Conservation (phyloP, 2,888 invertebrate species). For the Nomada hirtipes region DNA sequence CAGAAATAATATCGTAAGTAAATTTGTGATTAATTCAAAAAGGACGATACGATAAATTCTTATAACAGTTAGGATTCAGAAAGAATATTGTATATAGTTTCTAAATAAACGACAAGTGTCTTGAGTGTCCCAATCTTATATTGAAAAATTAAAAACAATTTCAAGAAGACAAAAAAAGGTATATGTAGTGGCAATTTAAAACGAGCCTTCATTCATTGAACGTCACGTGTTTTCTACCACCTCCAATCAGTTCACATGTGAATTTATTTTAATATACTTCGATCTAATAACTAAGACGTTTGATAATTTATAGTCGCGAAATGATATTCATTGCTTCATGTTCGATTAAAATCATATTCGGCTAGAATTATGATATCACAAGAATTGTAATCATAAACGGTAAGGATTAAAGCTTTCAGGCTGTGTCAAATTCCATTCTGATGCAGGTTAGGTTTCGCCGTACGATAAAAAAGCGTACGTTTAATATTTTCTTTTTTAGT, state of each 20-base stretch:
- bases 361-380: slow-evolving; percentile 36
- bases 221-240: slow-evolving; percentile 54
- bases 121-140: not conserved
- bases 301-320: slow-evolving; percentile 35
- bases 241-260: slow-evolving; percentile 33
- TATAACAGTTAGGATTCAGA: not conserved
- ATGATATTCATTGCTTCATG: slow-evolving; percentile 36
- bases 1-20: not conserved
- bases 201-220: slow-evolving; percentile 29
- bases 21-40: not conserved
- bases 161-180: not conserved
- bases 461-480: slow-evolving; percentile 19
- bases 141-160: not conserved
- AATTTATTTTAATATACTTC: slow-evolving; percentile 43
- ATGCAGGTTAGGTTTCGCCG: slow-evolving; percentile 45
- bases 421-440: not conserved
- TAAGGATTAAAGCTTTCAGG: slow-evolving; percentile 9
- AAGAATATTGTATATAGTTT: not conserved
- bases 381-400: slow-evolving; percentile 22
- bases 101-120: not conserved
- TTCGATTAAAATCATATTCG: slow-evolving; percentile 17
- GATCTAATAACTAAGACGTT: slow-evolving; percentile 42
- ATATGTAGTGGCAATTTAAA: not conserved
- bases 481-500: slow-evolving; percentile 11
- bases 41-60: not conserved